Conservation (phyloP, 2,888 invertebrate genomes). For the Beris morrisii region DNA sequence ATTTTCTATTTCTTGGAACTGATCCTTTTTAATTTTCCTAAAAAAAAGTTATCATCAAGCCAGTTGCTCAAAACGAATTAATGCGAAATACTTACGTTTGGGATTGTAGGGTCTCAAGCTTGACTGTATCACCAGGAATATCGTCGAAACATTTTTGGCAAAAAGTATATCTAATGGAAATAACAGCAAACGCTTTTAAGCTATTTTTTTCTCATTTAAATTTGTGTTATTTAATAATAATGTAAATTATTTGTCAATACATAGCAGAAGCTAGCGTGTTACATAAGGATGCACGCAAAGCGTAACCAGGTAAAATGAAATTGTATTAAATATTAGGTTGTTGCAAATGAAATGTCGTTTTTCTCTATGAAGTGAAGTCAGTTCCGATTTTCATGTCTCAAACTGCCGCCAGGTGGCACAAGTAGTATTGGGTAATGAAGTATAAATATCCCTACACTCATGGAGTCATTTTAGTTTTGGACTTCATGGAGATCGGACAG, state of each 20-base stretch:
- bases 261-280: neutral
- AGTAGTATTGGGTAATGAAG: no score
- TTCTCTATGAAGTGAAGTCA: no score
- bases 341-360: no score
- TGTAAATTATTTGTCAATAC: no score
- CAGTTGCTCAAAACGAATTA: conserved; percentile 6
- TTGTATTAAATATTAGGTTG: conserved; percentile 11
- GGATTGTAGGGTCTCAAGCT: conserved; percentile 91
- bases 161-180: conserved; percentile 96
- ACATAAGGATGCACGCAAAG: neutral
- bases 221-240: conserved; percentile 29
- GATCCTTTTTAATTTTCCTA: conserved; percentile 94
- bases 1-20: conserved; percentile 97
- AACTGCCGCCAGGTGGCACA: no score
- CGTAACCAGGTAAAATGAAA: conserved; percentile 24
- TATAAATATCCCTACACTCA: no score
- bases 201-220: conserved; percentile 50
- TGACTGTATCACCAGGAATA: conserved; percentile 96
- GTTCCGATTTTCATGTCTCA: no score
- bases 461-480: no score
- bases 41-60: conserved; percentile 42
- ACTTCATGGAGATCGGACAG: no score
- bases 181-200: conserved; percentile 79
- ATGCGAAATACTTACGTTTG: conserved; percentile 77
- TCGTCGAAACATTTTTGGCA: conserved; percentile 99